Percentiles rank a stretch among this genome's conserved stretches.
These are phyloP conservation scores for Helarctos malayanus DNA, from an alignment of 2,797 vertebrate species.

Conservation along the genomic window DNA sequence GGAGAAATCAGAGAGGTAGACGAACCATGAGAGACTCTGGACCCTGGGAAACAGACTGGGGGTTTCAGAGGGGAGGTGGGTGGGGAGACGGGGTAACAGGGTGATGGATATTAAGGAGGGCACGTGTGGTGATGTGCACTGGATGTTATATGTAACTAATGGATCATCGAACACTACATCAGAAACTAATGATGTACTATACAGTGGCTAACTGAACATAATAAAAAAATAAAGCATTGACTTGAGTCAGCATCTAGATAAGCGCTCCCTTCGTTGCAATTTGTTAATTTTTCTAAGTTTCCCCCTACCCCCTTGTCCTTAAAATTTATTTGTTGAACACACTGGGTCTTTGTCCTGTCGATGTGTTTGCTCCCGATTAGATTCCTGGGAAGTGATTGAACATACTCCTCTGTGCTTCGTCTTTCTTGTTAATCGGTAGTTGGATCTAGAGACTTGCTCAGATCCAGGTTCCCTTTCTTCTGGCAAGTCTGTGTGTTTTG, in stretches of 20 bases:
- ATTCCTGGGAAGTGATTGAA: neutral
- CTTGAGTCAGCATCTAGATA: neutral
- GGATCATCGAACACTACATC: too few relatives aligned
- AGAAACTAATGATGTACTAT: too few relatives aligned
- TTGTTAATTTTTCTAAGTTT: neutral
- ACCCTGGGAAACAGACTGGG: too few relatives aligned
- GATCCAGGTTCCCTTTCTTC: neutral
- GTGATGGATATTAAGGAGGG: too few relatives aligned
- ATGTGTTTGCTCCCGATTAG: neutral
- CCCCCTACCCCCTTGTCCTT: neutral
- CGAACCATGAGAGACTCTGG: too few relatives aligned
- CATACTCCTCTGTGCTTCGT: neutral
- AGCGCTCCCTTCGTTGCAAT: neutral
- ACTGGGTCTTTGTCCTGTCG: neutral
- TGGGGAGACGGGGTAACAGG: too few relatives aligned
- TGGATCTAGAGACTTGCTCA: neutral
- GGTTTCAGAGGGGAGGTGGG: too few relatives aligned
- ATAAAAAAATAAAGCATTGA: too few relatives aligned
- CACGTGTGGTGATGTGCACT: too few relatives aligned
- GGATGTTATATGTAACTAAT: too few relatives aligned
- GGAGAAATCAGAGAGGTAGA: too few relatives aligned
- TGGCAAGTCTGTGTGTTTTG: neutral
- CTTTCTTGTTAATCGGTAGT: neutral
- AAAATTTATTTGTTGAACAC: constrained; percentile 26
- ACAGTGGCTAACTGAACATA: too few relatives aligned